Evolutionary conservation across 2,797 vertebrate species (phyloP).

Genomic region (Echiichthys vipera): DNA sequence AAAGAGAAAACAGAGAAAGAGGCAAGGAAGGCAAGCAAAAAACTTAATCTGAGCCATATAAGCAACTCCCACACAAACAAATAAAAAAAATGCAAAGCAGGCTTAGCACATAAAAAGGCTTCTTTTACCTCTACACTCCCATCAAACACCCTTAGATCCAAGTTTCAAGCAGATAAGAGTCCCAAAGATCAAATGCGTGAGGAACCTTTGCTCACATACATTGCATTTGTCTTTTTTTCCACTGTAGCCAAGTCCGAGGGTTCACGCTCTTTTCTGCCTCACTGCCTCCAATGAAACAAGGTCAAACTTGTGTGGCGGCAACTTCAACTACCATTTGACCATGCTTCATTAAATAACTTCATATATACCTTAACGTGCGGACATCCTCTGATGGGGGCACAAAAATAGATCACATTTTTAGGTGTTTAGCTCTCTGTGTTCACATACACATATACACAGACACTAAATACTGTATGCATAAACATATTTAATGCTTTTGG

Average conservation of each 20-base stretch:
- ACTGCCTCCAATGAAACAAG: constrained; percentile 83
- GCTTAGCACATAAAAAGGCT: not conserved
- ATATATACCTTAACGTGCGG: constrained; percentile 82
- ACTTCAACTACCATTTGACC: constrained; percentile 79
- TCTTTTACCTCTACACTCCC: not conserved
- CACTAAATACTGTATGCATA: constrained; percentile 29
- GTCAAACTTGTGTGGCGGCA: constrained; percentile 84
- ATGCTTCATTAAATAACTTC: constrained; percentile 86
- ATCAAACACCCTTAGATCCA: not conserved
- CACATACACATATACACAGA: constrained; percentile 39
- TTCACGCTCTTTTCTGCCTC: constrained; percentile 80
- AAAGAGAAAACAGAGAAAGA: constrained; percentile 37
- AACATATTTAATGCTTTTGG: constrained; percentile 22
- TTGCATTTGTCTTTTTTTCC: constrained; percentile 33
- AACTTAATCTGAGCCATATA: constrained; percentile 28
- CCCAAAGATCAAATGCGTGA: constrained; percentile 36
- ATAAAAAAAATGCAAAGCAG: constrained; percentile 12
- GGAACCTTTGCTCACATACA: constrained; percentile 36
- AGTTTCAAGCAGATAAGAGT: constrained; percentile 22
- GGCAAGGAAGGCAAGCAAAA: constrained; percentile 31
- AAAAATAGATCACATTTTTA: constrained; percentile 66
- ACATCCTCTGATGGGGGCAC: constrained; percentile 69
- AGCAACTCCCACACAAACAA: constrained; percentile 37
- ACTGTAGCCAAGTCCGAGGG: constrained; percentile 69
- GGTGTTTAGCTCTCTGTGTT: constrained; percentile 38